Conservation (phyloP, 2,888 invertebrate species). For the Acanthosepion esculentum region DNA sequence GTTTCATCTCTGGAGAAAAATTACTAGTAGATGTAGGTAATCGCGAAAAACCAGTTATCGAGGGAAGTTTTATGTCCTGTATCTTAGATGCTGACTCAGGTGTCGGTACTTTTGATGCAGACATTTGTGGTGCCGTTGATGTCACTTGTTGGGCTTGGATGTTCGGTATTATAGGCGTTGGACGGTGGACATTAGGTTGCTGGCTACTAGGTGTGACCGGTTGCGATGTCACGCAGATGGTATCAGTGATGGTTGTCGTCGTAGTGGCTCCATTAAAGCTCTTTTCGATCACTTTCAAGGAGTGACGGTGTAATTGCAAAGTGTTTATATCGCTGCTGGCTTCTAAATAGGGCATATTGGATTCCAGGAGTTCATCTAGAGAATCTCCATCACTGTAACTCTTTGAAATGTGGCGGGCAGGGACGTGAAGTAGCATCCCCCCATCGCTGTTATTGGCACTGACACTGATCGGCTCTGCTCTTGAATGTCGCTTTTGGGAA, state of each 20-base stretch:
- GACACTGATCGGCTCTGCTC: not conserved
- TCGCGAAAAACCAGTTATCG: not conserved
- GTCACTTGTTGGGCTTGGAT: not conserved
- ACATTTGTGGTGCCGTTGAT: not conserved
- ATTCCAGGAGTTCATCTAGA: conserved; percentile 68
- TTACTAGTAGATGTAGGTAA: not conserved
- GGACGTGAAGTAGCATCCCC: not conserved
- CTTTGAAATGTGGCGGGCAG: not conserved
- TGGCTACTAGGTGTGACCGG: not conserved
- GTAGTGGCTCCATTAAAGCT: not conserved
- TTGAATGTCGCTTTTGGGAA: conserved; percentile 38
- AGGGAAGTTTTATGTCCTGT: not conserved
- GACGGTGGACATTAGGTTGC: not conserved
- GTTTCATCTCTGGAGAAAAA: not conserved
- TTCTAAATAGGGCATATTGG: conserved; percentile 69
- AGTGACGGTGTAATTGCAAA: not conserved
- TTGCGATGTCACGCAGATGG: not conserved
- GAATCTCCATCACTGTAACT: conserved; percentile 64
- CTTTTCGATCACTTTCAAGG: not conserved
- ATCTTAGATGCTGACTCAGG: not conserved
- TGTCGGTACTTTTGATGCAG: too few relatives aligned
- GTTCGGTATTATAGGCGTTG: not conserved
- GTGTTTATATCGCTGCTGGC: not conserved
- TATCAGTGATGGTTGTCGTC: not conserved
- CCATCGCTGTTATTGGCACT: not conserved